These are phyloP conservation scores for Serranus cabrilla DNA, from an alignment of 2,797 vertebrate species.

Conservation along the genomic window DNA sequence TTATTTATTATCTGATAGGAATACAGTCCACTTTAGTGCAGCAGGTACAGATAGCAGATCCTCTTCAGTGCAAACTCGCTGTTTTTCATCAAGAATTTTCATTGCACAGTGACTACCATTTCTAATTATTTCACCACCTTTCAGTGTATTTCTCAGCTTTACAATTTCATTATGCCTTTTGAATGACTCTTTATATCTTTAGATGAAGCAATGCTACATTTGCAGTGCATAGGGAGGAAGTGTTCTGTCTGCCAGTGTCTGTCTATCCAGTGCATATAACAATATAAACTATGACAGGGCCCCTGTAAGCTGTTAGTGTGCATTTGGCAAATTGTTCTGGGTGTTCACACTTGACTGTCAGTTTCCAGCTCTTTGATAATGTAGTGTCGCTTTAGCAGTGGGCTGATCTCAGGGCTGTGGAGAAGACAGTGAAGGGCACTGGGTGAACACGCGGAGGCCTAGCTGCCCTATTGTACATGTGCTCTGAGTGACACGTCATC, in stretches of 20 bases:
- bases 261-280: conserved; percentile 56
- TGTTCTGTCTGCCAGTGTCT: conserved; percentile 41
- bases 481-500: conserved; percentile 78
- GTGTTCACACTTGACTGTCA: conserved; percentile 58
- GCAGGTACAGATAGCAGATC: background rate
- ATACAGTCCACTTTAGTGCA: background rate
- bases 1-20: conserved; percentile 4
- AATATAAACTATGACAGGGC: conserved; percentile 62
- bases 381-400: conserved; percentile 31
- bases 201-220: conserved; percentile 55
- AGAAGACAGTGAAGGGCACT: conserved; percentile 76
- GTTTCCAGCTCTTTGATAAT: conserved; percentile 55
- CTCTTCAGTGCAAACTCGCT: background rate
- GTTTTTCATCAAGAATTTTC: background rate
- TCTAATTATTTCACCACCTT: conserved; percentile 61
- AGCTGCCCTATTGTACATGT: conserved; percentile 74
- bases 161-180: conserved; percentile 24
- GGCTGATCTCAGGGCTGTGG: conserved; percentile 65
- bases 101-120: conserved; percentile 31
- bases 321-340: conserved; percentile 71
- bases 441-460: conserved; percentile 71
- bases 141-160: conserved; percentile 60
- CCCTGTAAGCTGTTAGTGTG: conserved; percentile 57
- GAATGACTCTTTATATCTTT: conserved; percentile 57
- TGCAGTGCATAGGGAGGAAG: conserved; percentile 27